A percentile compares a stretch with the other conserved stretches of the same genome.
These are phyloP conservation scores for Drosophila sechellia DNA, from an alignment of 1,140 invertebrate species.

Conservation along the genomic window DNA sequence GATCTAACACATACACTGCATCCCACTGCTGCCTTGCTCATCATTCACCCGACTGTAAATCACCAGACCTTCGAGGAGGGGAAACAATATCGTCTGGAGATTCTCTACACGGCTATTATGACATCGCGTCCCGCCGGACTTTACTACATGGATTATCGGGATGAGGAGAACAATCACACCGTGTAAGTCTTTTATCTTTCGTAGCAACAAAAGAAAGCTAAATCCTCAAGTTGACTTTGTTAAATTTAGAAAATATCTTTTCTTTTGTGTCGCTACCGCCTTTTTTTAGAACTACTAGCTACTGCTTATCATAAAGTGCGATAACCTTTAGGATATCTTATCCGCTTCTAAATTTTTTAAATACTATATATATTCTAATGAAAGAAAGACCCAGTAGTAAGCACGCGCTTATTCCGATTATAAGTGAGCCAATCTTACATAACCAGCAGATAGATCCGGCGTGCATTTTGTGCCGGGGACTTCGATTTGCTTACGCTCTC, in stretches of 20 bases:
- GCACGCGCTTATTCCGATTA: conserved; percentile 20
- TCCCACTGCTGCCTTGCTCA: conserved; percentile 43
- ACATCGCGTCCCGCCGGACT: conserved; percentile 86
- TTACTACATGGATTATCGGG: conserved; percentile 87
- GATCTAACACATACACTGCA: conserved; percentile 63
- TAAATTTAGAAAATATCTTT: not conserved
- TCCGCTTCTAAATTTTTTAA: not conserved
- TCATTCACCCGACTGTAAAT: conserved; percentile 69
- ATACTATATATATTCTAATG: not conserved
- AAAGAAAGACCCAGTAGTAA: not conserved
- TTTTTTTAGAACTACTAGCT: not conserved
- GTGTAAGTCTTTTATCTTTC: conserved; percentile 53
- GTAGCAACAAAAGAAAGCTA: not conserved
- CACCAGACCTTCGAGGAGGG: conserved; percentile 74
- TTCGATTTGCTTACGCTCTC: conserved; percentile 25
- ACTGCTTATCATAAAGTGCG: not conserved
- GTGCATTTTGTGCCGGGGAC: conserved; percentile 17
- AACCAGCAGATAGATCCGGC: conserved; percentile 10
- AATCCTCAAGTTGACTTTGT: not conserved
- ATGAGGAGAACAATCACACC: conserved; percentile 52
- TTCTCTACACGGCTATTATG: conserved; percentile 73
- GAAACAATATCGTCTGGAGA: conserved; percentile 67
- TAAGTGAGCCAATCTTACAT: conserved; percentile 16
- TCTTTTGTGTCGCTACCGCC: not conserved
- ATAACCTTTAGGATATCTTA: not conserved